Evolutionary conservation across 1,140 invertebrate species (phyloP).

Genomic region (Lasioglossum albipes): DNA sequence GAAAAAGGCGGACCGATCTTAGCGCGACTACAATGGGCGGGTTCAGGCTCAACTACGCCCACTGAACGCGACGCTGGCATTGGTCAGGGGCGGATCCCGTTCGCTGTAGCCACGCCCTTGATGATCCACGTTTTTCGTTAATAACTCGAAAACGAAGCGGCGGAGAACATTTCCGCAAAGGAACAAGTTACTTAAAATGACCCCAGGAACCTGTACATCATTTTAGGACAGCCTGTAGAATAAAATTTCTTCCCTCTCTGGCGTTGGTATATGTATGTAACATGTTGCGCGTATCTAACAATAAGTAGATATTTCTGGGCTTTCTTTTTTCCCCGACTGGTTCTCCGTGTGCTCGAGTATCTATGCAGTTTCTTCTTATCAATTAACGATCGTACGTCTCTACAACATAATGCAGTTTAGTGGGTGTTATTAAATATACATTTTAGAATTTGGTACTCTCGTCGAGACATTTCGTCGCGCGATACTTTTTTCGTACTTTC

Average conservation of each 20-base stretch:
- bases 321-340: neutral
- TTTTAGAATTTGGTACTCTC: conserved; percentile 80
- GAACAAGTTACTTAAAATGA: no score
- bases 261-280: neutral
- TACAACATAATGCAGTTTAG: conserved; percentile 72
- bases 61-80: no score
- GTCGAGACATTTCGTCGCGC: conserved; percentile 67
- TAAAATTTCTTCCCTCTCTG: neutral
- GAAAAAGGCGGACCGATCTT: no score
- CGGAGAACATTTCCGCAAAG: no score
- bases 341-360: conserved; percentile 30
- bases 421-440: conserved; percentile 75
- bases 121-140: no score
- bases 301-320: neutral
- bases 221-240: no score
- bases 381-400: conserved; percentile 63
- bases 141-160: no score
- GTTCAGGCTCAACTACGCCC: no score
- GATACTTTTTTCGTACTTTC: conserved; percentile 56
- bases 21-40: no score
- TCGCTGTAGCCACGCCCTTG: no score
- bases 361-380: conserved; percentile 58
- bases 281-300: neutral
- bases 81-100: no score
- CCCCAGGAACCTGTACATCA: no score